Evolutionary conservation across 2,888 invertebrate species (phyloP).

Genomic region (Leuctra nigra): DNA sequence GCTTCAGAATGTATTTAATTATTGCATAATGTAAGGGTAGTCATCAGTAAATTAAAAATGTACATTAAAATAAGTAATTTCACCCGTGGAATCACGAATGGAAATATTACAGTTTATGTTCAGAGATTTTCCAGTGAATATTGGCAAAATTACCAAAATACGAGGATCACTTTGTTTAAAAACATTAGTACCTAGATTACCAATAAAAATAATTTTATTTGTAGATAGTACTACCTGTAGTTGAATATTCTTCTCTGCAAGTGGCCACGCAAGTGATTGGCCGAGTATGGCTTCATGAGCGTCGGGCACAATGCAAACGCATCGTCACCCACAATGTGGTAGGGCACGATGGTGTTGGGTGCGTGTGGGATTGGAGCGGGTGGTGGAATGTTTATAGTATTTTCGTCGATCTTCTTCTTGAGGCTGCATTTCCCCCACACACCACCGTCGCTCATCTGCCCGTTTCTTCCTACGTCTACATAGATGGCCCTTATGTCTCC

Average conservation of each 20-base stretch:
- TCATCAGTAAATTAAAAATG: no score
- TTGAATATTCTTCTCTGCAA: slow-evolving; percentile 10
- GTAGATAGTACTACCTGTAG: not conserved
- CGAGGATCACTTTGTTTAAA: no score
- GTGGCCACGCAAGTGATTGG: not conserved
- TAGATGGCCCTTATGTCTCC: slow-evolving; percentile 30
- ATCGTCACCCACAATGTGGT: slow-evolving; percentile 16
- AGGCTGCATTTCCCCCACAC: slow-evolving; percentile 7
- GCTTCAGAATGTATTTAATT: no score
- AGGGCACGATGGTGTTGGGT: not conserved
- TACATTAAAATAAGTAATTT: no score
- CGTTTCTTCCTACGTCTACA: slow-evolving; percentile 31
- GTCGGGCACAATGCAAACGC: slow-evolving; percentile 1
- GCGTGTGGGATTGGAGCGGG: not conserved
- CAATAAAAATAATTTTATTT: no score
- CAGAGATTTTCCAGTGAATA: no score
- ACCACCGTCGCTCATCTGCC: slow-evolving; percentile 17
- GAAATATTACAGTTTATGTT: no score
- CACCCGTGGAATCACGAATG: no score
- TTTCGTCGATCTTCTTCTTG: not conserved
- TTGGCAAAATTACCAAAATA: no score
- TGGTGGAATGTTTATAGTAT: not conserved
- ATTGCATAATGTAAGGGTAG: no score
- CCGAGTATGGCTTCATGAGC: not conserved
- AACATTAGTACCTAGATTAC: no score